A percentile compares a stretch with the other conserved stretches of the same genome.
Evolutionary conservation across 2,888 invertebrate species (phyloP).

Genomic region (Strigamia maritima): DNA sequence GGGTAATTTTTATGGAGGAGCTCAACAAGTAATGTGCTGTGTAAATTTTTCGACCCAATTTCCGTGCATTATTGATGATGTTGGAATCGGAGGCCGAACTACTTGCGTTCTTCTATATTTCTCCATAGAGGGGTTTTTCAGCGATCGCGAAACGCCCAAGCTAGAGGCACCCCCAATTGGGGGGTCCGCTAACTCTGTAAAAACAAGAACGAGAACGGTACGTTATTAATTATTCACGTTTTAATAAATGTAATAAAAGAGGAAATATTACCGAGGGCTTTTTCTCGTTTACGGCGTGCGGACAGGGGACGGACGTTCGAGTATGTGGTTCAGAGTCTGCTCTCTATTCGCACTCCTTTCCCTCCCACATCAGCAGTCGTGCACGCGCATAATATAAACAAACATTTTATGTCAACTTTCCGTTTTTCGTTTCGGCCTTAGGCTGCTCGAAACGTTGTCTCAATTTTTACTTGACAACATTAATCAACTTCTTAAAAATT

Average conservation of each 20-base stretch:
- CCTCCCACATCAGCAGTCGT: not conserved
- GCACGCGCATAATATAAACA: not conserved
- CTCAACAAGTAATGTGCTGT: slow-evolving; percentile 17
- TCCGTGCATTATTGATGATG: slow-evolving; percentile 28
- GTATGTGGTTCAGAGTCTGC: not conserved
- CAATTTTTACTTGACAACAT: not conserved
- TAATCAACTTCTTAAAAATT: not conserved
- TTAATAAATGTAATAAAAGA: slow-evolving; percentile 34
- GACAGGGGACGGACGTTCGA: not conserved
- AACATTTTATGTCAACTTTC: not conserved
- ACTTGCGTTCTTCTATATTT: not conserved
- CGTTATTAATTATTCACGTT: slow-evolving; percentile 8
- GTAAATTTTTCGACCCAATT: slow-evolving; percentile 22
- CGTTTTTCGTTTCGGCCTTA: not conserved
- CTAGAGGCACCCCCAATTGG: not conserved
- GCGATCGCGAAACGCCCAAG: not conserved
- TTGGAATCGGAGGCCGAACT: not conserved
- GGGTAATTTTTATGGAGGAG: slow-evolving; percentile 13
- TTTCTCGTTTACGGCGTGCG: not conserved
- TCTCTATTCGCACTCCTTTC: not conserved
- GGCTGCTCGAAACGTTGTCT: not conserved
- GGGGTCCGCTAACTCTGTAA: not conserved
- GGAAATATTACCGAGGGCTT: not conserved
- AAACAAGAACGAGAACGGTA: not conserved
- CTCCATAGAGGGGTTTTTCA: no score